Evolutionary conservation across 2,113 vertebrate genomes (phyloP).

Genomic region (Thalassoma bifasciatum): DNA sequence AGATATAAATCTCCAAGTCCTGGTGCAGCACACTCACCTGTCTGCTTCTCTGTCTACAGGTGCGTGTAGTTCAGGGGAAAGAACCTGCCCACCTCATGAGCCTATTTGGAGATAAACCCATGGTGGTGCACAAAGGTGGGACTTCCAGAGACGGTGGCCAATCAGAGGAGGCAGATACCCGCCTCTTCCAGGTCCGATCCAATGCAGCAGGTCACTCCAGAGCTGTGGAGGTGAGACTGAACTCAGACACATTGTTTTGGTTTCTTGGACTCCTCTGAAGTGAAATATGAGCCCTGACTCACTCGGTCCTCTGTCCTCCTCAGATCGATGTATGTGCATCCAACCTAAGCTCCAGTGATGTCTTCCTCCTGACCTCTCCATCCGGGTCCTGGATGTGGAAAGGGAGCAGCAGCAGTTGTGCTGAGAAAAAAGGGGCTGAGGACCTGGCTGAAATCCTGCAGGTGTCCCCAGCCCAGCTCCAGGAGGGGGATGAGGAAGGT

Average conservation of each 20-base stretch:
- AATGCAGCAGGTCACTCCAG: constrained; percentile 86
- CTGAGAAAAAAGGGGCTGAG: constrained; percentile 84
- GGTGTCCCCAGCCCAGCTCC: constrained; percentile 78
- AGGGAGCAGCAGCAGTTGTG: constrained; percentile 82
- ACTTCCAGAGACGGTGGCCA: constrained; percentile 89
- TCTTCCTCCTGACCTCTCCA: constrained; percentile 87
- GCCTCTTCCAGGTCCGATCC: constrained; percentile 91
- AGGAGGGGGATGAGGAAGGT: constrained; percentile 91
- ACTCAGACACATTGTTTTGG: neutral
- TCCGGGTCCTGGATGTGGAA: constrained; percentile 87
- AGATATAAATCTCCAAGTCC: no score
- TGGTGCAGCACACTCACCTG: neutral
- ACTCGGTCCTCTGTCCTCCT: neutral
- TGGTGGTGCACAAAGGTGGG: constrained; percentile 90
- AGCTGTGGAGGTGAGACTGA: constrained; percentile 87
- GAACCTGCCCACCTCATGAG: constrained; percentile 92
- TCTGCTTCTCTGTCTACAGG: constrained; percentile 72
- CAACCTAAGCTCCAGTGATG: constrained; percentile 90
- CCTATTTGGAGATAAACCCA: constrained; percentile 87
- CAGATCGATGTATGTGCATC: constrained; percentile 85
- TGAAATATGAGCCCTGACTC: neutral
- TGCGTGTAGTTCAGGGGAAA: constrained; percentile 91
- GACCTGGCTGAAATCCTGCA: constrained; percentile 83
- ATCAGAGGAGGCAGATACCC: constrained; percentile 74
- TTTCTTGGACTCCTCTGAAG: neutral